Base-by-base conservation (phyloP, 2,797 vertebrate species). In the Pygocentrus nattereri region DNA sequence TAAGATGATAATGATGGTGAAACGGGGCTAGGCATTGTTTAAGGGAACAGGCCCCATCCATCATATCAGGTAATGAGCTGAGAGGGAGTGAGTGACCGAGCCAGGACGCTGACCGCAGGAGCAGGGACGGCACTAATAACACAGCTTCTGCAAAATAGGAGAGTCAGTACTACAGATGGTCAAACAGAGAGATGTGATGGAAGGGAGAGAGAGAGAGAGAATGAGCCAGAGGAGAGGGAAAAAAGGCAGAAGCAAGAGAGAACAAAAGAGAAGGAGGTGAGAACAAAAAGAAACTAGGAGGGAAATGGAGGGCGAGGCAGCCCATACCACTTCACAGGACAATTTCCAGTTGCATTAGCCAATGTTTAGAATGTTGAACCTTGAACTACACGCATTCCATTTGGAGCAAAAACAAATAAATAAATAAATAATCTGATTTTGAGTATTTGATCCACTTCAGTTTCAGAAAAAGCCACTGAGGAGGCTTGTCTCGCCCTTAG, bases 41-140 rank as follows among this genome's bases (percentile, higher is more conserved):
- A 93, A 93, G 89, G 86, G 86, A 82, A 87, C 87, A 76, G 61
- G 82, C 90, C 44, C 79, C 89, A 92, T 94, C 91, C 89, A 92
- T 94, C 92, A 93, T 91, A 90, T 92, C 93, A 91, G 91, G 91
- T 92, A 94, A 93, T 92, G 93, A 94, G 92, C 91, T 91, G 89
- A 91, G 88, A 92, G 89, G 87, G 90, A 91, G 89, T 87, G 85
- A 81, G 89, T 89, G 74, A 80, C 68, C 59, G 61, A 76, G 76
- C 49, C 69, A 76, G 82, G 56, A 80, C 52, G 19, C 31, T 56
- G 77, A 65, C 65, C 67, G 50, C 56, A 80, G 74, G 78, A 52
- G 78, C 47, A 56, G 59, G 59, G n/a, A 75, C 49, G 31, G 70
- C 58, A 73, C 49, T 80, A 72, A 72, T 76, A 72, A 72, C 73